phyloP scores from a whole-genome alignment of 2,797 vertebrate species.

The Argyrosomus regius region DNA sequence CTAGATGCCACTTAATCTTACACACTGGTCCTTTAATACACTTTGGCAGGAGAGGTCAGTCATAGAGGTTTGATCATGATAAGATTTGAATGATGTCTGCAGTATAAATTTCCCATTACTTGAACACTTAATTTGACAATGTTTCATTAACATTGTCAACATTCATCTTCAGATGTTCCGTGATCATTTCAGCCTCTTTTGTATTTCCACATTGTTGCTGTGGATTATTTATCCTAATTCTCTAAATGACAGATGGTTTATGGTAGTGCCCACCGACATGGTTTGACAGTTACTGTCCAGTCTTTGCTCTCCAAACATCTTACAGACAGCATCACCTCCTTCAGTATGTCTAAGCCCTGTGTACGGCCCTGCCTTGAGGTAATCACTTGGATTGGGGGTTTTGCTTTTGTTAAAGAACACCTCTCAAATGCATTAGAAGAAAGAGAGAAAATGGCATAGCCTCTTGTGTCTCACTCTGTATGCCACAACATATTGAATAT shows the following conservation, averaged over 20 bases:
- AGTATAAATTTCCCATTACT: not conserved
- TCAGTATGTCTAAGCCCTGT: no score
- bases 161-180: not conserved
- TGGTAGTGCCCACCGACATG: not conserved
- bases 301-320: not conserved
- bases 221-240: not conserved
- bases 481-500: slow-evolving; percentile 22
- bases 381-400: not conserved
- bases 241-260: not conserved
- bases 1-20: no score
- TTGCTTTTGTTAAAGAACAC: slow-evolving; percentile 1
- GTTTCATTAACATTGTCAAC: not conserved
- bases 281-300: not conserved
- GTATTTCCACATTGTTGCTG: not conserved
- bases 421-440: not conserved
- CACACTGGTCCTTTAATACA: not conserved
- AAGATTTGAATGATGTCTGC: not conserved
- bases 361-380: no score
- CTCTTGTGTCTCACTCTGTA: slow-evolving; percentile 13
- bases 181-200: not conserved
- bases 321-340: no score
- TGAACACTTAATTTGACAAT: not conserved
- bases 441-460: not conserved
- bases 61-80: not conserved
- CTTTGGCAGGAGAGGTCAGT: not conserved